These are phyloP conservation scores for Lasioglossum marginatum DNA, from an alignment of 2,888 invertebrate species.

Conservation along the genomic window DNA sequence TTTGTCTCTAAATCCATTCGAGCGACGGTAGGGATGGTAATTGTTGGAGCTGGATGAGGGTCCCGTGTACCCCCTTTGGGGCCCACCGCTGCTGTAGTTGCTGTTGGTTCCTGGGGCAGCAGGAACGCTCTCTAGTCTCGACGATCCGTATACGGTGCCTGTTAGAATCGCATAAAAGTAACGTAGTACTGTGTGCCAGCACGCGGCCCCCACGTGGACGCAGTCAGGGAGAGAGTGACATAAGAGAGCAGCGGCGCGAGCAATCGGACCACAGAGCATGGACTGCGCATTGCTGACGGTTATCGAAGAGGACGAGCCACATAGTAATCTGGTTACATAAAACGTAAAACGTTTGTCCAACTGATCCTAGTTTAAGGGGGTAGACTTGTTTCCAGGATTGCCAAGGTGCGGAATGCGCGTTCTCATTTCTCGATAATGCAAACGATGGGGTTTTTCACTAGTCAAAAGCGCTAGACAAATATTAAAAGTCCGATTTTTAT, in stretches of 20 bases:
- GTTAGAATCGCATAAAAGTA: conserved; percentile 80
- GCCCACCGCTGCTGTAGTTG: conserved; percentile 76
- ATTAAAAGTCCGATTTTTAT: too few species aligned
- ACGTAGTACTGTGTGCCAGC: conserved; percentile 78
- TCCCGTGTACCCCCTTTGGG: conserved; percentile 79
- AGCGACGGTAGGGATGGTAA: conserved; percentile 82
- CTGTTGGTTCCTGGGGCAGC: conserved; percentile 79
- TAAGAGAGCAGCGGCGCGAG: conserved; percentile 16
- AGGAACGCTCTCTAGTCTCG: conserved; percentile 75
- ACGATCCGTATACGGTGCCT: conserved; percentile 78
- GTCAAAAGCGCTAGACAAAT: too few species aligned
- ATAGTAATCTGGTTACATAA: not conserved
- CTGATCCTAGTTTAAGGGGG: too few species aligned
- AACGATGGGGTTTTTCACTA: too few species aligned
- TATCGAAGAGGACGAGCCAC: not conserved
- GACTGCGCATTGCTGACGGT: not conserved
- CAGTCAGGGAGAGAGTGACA: conserved; percentile 31
- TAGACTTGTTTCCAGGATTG: too few species aligned
- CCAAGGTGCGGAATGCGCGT: too few species aligned
- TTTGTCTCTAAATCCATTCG: conserved; percentile 57
- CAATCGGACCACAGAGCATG: conserved; percentile 7
- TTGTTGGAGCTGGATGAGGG: conserved; percentile 77
- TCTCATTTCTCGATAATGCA: too few species aligned
- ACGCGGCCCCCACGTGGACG: conserved; percentile 61
- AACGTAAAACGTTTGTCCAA: too few species aligned